A percentile compares a stretch with the other conserved stretches of the same genome.
Conservation (phyloP, 2,797 vertebrate genomes). For the Myotis findleyi region DNA sequence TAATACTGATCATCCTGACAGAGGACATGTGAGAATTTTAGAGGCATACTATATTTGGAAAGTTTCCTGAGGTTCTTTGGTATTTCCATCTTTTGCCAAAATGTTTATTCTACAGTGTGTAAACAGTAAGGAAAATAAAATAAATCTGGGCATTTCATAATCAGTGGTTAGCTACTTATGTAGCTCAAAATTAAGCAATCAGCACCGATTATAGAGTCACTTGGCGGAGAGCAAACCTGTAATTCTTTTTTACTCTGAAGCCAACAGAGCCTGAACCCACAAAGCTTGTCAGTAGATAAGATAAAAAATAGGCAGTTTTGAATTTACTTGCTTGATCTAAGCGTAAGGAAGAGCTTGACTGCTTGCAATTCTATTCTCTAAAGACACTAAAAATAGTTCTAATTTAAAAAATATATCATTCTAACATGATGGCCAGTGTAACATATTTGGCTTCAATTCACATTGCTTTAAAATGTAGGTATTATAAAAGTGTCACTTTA, state of each 20-base stretch:
- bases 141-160: conserved; percentile 56
- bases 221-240: conserved; percentile 60
- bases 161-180: conserved; percentile 60
- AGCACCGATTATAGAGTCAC: conserved; percentile 53
- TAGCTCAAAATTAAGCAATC: conserved; percentile 72
- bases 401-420: conserved; percentile 8
- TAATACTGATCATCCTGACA: not conserved
- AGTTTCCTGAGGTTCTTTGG: conserved; percentile 40
- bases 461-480: conserved; percentile 37
- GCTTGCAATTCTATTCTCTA: conserved; percentile 6
- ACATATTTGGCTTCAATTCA: conserved; percentile 46
- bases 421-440: not conserved
- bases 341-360: not conserved
- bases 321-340: conserved; percentile 56
- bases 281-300: conserved; percentile 33
- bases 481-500: conserved; percentile 10
- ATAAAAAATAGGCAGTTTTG: conserved; percentile 6
- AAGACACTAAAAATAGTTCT: conserved; percentile 31
- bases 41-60: not conserved
- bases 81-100: conserved; percentile 3
- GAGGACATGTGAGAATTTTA: not conserved
- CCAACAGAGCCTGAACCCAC: not conserved
- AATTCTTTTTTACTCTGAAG: conserved; percentile 63
- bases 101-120: conserved; percentile 49
- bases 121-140: conserved; percentile 58